Evolutionary conservation across 2,113 vertebrate species (phyloP).

Genomic region (Syngnathus floridae): DNA sequence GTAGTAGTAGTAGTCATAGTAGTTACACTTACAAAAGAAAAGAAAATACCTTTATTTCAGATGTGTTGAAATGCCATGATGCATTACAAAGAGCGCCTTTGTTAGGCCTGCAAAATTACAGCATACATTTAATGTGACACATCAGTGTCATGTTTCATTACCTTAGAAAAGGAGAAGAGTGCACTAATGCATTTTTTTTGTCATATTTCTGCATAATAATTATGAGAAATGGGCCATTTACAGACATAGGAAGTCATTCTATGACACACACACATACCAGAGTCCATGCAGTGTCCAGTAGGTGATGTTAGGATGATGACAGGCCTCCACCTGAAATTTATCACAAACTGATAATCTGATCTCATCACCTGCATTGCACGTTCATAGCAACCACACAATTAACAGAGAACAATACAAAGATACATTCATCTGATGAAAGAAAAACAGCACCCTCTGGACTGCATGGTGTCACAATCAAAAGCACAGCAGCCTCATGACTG

Average conservation of each 20-base stretch:
- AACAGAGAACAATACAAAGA: background rate
- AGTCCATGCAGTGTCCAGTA: conserved; percentile 74
- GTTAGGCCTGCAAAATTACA: conserved; percentile 62
- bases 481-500: conserved; percentile 23
- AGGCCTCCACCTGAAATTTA: conserved; percentile 62
- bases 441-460: background rate
- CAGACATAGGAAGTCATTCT: background rate
- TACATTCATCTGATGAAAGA: too few relatives aligned
- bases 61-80: conserved; percentile 63
- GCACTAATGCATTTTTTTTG: too few relatives aligned
- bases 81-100: conserved; percentile 56
- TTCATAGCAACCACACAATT: background rate
- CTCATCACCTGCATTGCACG: background rate
- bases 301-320: conserved; percentile 55
- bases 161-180: too few relatives aligned
- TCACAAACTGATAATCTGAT: background rate
- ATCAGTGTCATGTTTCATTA: too few relatives aligned
- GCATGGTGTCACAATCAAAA: conserved; percentile 5
- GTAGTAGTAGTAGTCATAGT: too few relatives aligned
- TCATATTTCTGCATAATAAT: background rate
- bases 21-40: background rate
- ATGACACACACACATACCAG: conserved; percentile 50
- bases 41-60: conserved; percentile 50
- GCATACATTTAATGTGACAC: conserved; percentile 1
- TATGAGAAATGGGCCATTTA: background rate